A percentile compares a stretch with the other conserved stretches of the same genome.
These are phyloP conservation scores for Leptogaster cylindrica DNA, from an alignment of 2,888 invertebrate genomes.

Conservation along the genomic window DNA sequence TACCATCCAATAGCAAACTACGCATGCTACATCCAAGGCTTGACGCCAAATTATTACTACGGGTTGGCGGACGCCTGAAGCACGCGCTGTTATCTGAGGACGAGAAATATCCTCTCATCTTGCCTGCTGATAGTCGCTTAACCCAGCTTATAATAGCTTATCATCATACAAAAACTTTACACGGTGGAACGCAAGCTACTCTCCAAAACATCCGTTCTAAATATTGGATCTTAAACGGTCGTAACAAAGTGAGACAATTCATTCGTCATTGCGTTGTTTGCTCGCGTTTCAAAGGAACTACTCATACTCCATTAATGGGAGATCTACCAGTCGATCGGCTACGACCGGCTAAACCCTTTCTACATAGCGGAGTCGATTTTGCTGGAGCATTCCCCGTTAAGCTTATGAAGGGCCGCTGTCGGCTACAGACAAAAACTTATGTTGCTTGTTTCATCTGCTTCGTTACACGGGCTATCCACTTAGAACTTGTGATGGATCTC, in stretches of 20 bases:
- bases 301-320: neutral
- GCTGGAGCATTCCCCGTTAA: neutral
- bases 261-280: neutral
- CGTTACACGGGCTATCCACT: neutral
- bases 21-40: neutral
- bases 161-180: neutral
- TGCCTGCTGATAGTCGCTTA: neutral
- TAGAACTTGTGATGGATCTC: neutral
- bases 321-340: neutral
- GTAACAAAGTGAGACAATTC: neutral
- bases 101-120: neutral
- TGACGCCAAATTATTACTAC: neutral
- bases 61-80: neutral
- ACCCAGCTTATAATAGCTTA: neutral
- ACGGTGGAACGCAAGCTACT: neutral
- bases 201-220: conserved; percentile 4
- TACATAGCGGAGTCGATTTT: neutral
- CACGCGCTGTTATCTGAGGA: neutral
- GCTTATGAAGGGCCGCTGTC: neutral
- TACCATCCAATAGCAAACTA: neutral
- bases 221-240: neutral
- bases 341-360: neutral
- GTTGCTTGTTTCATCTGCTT: neutral
- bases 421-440: neutral
- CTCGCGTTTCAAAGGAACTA: neutral